Evolutionary conservation across 2,113 vertebrate genomes (phyloP).

Genomic region (Copsychus sechellarum): DNA sequence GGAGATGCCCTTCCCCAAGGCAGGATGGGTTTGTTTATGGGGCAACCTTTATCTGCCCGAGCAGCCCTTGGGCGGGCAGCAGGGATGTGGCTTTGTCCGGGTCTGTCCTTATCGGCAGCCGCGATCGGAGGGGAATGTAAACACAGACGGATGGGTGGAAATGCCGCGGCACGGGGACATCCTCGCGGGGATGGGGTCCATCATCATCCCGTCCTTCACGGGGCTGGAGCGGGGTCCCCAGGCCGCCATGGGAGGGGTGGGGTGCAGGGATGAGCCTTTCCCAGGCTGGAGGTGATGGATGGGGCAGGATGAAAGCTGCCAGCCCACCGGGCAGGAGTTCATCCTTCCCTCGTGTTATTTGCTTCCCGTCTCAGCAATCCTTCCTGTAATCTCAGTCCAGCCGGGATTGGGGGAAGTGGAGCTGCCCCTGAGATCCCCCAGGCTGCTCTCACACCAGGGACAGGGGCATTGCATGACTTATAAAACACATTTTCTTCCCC

Average conservation of each 20-base stretch:
- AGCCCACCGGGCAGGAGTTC: neutral
- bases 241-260: accelerated
- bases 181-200: neutral
- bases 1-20: constrained; percentile 14
- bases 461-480: accelerated
- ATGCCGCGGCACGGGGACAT: neutral
- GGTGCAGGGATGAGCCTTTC: accelerated
- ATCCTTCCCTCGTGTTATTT: neutral
- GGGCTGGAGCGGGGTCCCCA: neutral
- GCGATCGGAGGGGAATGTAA: constrained; percentile 47
- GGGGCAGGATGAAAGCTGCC: neutral
- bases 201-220: accelerated
- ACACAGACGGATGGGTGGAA: constrained; percentile 33
- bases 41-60: constrained; percentile 29
- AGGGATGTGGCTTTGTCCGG: neutral
- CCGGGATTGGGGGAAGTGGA: neutral
- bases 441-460: neutral
- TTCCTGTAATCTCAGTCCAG: neutral
- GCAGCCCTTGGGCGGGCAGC: constrained; percentile 8
- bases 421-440: neutral
- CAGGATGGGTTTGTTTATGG: constrained; percentile 64
- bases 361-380: neutral
- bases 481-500: neutral
- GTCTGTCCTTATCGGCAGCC: neutral
- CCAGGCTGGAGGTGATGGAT: neutral